Evolutionary conservation across 2,113 vertebrate genomes (phyloP).

Genomic region (Mus musculus): DNA sequence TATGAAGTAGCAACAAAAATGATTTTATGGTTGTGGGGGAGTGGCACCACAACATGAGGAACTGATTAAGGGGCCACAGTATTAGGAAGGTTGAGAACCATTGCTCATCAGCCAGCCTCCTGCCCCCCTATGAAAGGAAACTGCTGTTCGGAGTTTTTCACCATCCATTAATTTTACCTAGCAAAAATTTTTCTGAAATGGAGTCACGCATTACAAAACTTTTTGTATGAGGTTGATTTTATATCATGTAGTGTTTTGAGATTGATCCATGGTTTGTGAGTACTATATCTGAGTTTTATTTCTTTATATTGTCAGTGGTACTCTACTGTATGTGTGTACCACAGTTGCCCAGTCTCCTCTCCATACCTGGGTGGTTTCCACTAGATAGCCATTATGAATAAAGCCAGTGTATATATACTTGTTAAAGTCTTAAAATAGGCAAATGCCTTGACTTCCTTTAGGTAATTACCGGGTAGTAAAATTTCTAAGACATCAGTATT

Average conservation of each 20-base stretch:
- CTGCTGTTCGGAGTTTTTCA: not conserved
- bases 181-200: slow-evolving; percentile 1
- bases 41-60: too few relatives aligned
- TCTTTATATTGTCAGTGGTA: not conserved
- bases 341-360: not conserved
- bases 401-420: not conserved
- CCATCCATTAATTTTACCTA: not conserved
- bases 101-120: not conserved
- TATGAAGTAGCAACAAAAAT: too few relatives aligned
- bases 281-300: not conserved
- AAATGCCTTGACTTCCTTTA: not conserved
- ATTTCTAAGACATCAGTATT: not conserved
- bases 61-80: too few relatives aligned
- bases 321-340: not conserved
- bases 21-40: too few relatives aligned
- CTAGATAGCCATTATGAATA: not conserved
- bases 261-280: not conserved
- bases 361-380: not conserved
- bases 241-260: not conserved
- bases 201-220: not conserved
- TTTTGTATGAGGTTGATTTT: not conserved
- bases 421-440: not conserved
- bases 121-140: not conserved
- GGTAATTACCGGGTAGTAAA: not conserved
- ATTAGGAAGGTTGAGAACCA: too few relatives aligned